These are phyloP conservation scores for Brachyopa scutellaris DNA, from an alignment of 2,888 invertebrate species.

Conservation along the genomic window DNA sequence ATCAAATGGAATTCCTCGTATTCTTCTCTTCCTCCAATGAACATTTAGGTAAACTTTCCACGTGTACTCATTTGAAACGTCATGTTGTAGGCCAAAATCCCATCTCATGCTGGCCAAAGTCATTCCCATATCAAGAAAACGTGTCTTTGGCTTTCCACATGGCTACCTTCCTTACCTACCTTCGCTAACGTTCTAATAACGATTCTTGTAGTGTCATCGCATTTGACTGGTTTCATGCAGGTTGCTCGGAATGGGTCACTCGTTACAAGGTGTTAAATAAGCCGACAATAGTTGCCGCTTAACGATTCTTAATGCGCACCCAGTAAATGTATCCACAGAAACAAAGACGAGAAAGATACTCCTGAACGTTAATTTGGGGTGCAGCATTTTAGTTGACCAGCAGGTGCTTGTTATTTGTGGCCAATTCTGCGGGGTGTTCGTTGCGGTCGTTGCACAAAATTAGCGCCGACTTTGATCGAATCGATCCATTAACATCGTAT, in stretches of 20 bases:
- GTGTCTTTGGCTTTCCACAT: slow-evolving; percentile 10
- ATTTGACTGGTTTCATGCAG: slow-evolving; percentile 38
- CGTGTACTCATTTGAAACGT: not conserved
- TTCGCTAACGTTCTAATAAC: slow-evolving; percentile 7
- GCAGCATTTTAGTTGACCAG: slow-evolving; percentile 29
- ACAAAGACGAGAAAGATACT: not conserved
- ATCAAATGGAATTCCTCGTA: no score
- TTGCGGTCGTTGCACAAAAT: slow-evolving; percentile 33
- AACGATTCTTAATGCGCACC: slow-evolving; percentile 25
- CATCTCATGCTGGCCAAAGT: slow-evolving; percentile 21
- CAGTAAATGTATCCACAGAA: not conserved
- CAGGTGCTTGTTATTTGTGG: slow-evolving; percentile 40
- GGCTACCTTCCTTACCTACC: not conserved
- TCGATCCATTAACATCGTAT: slow-evolving; percentile 24
- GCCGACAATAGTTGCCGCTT: slow-evolving; percentile 36
- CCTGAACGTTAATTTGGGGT: slow-evolving; percentile 33
- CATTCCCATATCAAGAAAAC: slow-evolving; percentile 29
- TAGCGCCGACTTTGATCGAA: slow-evolving; percentile 49
- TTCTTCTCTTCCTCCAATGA: no score
- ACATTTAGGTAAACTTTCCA: slow-evolving; percentile 16
- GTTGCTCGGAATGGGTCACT: slow-evolving; percentile 26
- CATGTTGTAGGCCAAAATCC: not conserved
- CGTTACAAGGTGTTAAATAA: slow-evolving; percentile 43
- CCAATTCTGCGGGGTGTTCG: slow-evolving; percentile 44
- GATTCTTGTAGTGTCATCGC: slow-evolving; percentile 31